Conservation (phyloP, 2,888 invertebrate species). For the Lasioglossum lativentre region DNA sequence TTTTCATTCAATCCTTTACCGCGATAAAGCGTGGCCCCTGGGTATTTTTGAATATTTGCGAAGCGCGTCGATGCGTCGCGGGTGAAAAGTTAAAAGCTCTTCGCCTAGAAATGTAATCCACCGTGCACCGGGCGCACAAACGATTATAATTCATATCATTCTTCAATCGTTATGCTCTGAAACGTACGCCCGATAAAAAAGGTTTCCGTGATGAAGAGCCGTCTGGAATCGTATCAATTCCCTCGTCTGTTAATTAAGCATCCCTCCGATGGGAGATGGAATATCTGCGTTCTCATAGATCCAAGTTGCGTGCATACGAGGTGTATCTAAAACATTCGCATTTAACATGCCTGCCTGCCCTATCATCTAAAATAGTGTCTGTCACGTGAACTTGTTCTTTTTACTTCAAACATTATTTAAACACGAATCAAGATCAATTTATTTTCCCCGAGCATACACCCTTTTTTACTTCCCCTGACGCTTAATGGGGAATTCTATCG, state of each 20-base stretch:
- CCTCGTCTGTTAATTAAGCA: slow-evolving; percentile 21
- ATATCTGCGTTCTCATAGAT: not conserved
- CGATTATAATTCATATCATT: slow-evolving; percentile 35
- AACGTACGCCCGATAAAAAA: slow-evolving; percentile 14
- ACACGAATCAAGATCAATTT: not conserved
- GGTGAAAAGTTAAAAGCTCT: not conserved
- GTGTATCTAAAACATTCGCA: not conserved
- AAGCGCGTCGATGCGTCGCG: slow-evolving; percentile 1
- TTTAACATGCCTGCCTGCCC: not conserved
- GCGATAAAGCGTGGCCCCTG: not conserved
- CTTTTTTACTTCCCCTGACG: not conserved
- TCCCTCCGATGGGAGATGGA: not conserved
- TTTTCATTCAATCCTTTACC: slow-evolving; percentile 26
- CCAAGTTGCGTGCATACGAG: not conserved
- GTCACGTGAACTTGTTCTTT: not conserved
- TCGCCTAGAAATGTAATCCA: slow-evolving; percentile 22
- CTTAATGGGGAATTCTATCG: too few relatives aligned
- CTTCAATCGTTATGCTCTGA: slow-evolving; percentile 12
- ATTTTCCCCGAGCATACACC: not conserved
- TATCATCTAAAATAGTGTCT: not conserved
- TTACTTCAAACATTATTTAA: not conserved
- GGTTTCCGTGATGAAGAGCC: slow-evolving; percentile 1
- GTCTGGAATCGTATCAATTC: slow-evolving; percentile 18
- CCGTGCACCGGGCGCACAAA: slow-evolving; percentile 12
- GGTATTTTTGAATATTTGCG: slow-evolving; percentile 45